Conservation (phyloP, 2,888 invertebrate genomes). For the Drosophila bunnanda region DNA sequence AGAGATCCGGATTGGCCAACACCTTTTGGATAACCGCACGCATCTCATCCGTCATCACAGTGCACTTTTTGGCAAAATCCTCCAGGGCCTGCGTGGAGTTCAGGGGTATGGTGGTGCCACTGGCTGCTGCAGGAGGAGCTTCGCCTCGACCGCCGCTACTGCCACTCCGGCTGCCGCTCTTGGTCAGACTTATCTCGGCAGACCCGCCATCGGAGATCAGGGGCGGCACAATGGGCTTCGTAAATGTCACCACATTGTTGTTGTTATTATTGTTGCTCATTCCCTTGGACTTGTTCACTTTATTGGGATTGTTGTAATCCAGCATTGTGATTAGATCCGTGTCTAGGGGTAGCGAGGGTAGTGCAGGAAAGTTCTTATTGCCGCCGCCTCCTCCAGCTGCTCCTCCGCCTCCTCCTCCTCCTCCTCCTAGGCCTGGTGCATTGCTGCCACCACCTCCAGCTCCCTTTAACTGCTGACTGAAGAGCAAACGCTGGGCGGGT, state of each 20-base stretch:
- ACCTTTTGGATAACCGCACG: constrained; percentile 84
- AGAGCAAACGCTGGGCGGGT: constrained; percentile 73
- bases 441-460: constrained; percentile 1
- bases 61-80: constrained; percentile 83
- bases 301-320: constrained; percentile 80
- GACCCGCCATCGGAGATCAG: constrained; percentile 53
- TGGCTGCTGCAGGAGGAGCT: neutral
- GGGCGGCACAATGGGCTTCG: constrained; percentile 69
- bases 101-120: constrained; percentile 72
- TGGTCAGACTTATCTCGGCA: constrained; percentile 21
- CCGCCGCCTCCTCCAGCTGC: constrained; percentile 10
- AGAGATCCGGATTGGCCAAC: constrained; percentile 83
- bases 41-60: constrained; percentile 83
- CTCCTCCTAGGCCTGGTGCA: neutral
- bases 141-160: neutral
- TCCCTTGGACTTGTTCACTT: constrained; percentile 35
- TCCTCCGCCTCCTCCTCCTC: neutral
- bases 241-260: constrained; percentile 57
- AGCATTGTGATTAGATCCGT: constrained; percentile 82
- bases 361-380: constrained; percentile 63
- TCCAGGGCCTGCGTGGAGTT: constrained; percentile 80
- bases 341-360: constrained; percentile 79
- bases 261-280: neutral
- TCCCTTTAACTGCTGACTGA: constrained; percentile 80
- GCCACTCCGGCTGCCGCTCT: neutral